Base-by-base conservation (phyloP, 2,113 vertebrate genomes). In the Onychostruthus taczanowskii region DNA sequence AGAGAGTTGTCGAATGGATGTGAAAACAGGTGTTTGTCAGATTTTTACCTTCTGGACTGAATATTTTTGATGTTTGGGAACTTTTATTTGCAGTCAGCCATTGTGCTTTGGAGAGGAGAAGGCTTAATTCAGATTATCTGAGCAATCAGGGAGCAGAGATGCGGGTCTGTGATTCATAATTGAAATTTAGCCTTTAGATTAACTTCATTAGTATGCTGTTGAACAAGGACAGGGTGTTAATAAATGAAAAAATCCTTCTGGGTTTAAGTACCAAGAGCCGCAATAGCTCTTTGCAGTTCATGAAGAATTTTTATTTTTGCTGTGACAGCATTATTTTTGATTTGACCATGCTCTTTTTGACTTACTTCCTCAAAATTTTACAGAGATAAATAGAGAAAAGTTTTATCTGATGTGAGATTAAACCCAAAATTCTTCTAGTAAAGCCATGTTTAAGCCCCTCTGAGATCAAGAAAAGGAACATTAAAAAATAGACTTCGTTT, bases 161-260 rank as follows among this genome's bases (percentile, higher is more conserved):
- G 93, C 28, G 39, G 63, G 78, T 95, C 95, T 97, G 80, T 96
- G 95, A 97, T 95, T 98, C 93, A 94, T 97, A 97, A 97, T 92
- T 98, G 95, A 98, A 97, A 97, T 96, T 95, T 97, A 97, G 95
- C 87, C 91, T 97, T 97, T 95, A 96, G 86, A 98, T 97, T 97
- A 98, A 96, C 79, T 97, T 97, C 88, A 90, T 98, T 97, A 98
- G 84, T 96, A 95, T 96, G 92, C 93, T 93, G 86, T 84, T 96
- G 92, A 96, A 96, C 96, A 95, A 90, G 84, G 92, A 76, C 46
- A 90, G 90, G 37, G 39, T 97, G 90, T 97, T 98, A 98, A 97
- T 97, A 97, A 96, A 93, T 96, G 91, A 95, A 97, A 97, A 97
- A 96, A 96, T 91, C 84, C 92, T 91, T 90, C 91, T 95, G 91